Conservation (phyloP, 2,113 vertebrate species). For the Aplodontia rufa region DNA sequence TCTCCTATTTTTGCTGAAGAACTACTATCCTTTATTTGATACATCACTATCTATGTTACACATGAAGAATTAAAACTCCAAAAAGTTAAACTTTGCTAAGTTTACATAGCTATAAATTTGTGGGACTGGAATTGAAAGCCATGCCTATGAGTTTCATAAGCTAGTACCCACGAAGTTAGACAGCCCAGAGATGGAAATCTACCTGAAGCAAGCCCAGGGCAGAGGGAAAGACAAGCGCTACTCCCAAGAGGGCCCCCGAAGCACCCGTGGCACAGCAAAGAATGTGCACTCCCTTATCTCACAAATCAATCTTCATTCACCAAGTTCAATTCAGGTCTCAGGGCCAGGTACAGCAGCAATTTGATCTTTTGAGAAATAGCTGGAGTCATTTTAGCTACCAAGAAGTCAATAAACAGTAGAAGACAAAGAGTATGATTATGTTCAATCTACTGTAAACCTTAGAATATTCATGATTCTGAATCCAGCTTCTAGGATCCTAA, state of each 20-base stretch:
- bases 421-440: not conserved
- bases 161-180: not conserved
- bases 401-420: not conserved
- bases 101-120: not conserved
- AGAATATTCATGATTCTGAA: not conserved
- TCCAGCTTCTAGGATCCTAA: not conserved
- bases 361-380: not conserved
- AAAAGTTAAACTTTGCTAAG: not conserved
- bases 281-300: too few species aligned
- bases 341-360: not conserved
- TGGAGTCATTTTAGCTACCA: not conserved
- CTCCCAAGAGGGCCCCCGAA: not conserved
- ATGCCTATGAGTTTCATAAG: not conserved
- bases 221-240: not conserved
- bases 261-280: not conserved
- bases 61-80: not conserved
- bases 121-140: not conserved
- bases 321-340: not conserved
- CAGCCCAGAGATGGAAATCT: rapidly evolving
- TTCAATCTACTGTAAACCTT: not conserved
- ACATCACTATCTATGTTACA: not conserved
- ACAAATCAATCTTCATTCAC: too few species aligned
- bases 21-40: not conserved
- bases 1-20: not conserved
- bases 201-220: not conserved